Evolutionary conservation across 2,888 invertebrate species (phyloP).

Genomic region (Polydrusus cervinus): DNA sequence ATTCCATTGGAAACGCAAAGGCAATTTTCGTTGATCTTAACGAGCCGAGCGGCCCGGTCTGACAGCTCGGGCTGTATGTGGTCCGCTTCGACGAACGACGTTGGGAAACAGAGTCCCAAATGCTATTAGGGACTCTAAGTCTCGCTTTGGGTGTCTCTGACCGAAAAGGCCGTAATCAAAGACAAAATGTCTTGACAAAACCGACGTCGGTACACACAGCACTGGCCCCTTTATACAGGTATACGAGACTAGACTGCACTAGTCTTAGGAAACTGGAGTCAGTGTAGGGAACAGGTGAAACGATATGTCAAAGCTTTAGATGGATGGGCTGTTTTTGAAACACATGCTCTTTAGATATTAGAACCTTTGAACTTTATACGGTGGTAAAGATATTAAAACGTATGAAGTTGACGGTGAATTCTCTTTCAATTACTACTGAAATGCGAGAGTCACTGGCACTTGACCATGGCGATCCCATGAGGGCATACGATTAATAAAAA

Average conservation of each 20-base stretch:
- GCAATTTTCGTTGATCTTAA: conserved; percentile 52
- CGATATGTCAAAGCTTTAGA: not conserved
- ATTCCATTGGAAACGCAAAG: conserved; percentile 52
- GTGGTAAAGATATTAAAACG: too few species aligned
- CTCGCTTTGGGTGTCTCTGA: conserved; percentile 45
- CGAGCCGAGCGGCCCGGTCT: conserved; percentile 45
- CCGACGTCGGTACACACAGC: conserved; percentile 7
- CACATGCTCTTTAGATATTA: too few species aligned
- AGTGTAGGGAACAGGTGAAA: not conserved
- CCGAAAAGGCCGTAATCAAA: conserved; percentile 43
- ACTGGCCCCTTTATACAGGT: not conserved
- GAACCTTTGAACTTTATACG: too few species aligned
- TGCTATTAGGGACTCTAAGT: conserved; percentile 46
- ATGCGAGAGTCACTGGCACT: too few species aligned
- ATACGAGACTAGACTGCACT: conserved; percentile 8
- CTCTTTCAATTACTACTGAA: too few species aligned
- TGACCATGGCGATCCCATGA: too few species aligned
- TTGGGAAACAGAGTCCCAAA: conserved; percentile 31
- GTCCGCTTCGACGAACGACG: conserved; percentile 35
- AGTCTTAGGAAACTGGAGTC: not conserved
- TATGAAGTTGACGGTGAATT: too few species aligned
- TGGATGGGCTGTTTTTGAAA: too few species aligned
- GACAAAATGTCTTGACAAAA: conserved; percentile 24
- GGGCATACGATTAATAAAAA: too few species aligned
- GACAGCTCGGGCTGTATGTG: conserved; percentile 49